A percentile compares a stretch with the other conserved stretches of the same genome.
These are phyloP conservation scores for Ivindomyrus marchei DNA, from an alignment of 2,113 vertebrate genomes.

Conservation along the genomic window DNA sequence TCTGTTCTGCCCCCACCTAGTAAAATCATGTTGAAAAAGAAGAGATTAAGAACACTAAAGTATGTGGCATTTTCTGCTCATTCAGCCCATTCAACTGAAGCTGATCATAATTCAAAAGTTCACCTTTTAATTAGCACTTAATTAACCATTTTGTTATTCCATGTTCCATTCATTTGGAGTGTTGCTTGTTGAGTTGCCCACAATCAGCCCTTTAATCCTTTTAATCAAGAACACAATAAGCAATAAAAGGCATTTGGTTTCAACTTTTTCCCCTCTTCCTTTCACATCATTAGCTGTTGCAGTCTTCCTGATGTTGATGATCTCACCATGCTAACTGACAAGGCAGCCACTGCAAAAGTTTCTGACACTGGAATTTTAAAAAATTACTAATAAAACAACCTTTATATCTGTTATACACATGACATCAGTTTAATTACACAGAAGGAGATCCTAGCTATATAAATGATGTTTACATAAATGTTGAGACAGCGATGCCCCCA, in stretches of 20 bases:
- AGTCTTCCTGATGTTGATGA: not conserved
- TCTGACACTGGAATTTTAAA: not conserved
- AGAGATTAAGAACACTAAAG: not conserved
- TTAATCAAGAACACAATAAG: not conserved
- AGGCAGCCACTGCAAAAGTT: not conserved
- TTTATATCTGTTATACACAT: not conserved
- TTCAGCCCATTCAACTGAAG: not conserved
- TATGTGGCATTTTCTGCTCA: not conserved
- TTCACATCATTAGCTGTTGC: not conserved
- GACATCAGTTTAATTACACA: not conserved
- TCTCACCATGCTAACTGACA: not conserved
- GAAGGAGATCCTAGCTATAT: not conserved
- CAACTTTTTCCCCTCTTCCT: not conserved
- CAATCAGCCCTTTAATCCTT: slow-evolving; percentile 14
- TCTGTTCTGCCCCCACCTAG: not conserved
- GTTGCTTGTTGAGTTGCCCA: not conserved
- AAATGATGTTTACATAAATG: not conserved
- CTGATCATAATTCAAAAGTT: not conserved
- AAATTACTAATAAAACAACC: not conserved
- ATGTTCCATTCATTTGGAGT: not conserved
- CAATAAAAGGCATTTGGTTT: not conserved
- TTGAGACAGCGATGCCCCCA: not conserved
- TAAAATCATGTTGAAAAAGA: not conserved
- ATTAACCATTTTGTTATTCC: not conserved
- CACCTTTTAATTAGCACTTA: slow-evolving; percentile 10